Base-by-base conservation (phyloP, 2,113 vertebrate species). In the Castor canadensis region DNA sequence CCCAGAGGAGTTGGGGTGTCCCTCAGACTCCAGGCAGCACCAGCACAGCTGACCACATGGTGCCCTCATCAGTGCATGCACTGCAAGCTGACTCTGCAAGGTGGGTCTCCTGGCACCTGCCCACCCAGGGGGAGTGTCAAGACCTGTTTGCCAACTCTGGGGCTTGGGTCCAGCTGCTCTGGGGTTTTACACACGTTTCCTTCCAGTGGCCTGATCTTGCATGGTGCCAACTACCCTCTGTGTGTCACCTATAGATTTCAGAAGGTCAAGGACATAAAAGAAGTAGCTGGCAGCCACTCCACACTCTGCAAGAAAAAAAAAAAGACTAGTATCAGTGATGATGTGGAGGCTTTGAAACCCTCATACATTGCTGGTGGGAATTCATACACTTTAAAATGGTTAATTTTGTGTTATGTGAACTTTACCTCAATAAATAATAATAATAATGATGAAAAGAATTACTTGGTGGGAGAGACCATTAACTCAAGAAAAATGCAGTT, bases 51-150 rank as follows among this genome's bases (percentile, higher is more conserved):
- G 67, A 11, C 45, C 20, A 17, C 16, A 2, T 17, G 15, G 54
- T 5, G 28, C 54, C 30, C 6, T 56, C 3, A 0, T 15, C 40
- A 71, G 64, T 1, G 26, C 11, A 1, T 15, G 5, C 0, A 5
- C 17, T 64, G 52, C 3, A 6, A 7, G 9, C 24, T 0, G 1
- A 43, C 22, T 19, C 35, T 15, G 4, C 1, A 4, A n/a, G 38
- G 6, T 3, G 1, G 15, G 16, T 13, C 26, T 35, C 49, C 24
- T 28, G 67, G 45, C 60, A 45, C 40, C n/a, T 12, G 72, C 49
- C 28, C 43, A 0, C 30, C 24, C 0, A 0, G 52, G 26, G 3
- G 20, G 17, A 58, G 16, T 1, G 0, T 12, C 26, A 19, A 6
- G 6, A 38, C n/a, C 49, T 4, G 5, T 17, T 32, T 52, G 28